phyloP scores from a whole-genome alignment of 1,140 invertebrate species.

The Oscheius sp. region DNA sequence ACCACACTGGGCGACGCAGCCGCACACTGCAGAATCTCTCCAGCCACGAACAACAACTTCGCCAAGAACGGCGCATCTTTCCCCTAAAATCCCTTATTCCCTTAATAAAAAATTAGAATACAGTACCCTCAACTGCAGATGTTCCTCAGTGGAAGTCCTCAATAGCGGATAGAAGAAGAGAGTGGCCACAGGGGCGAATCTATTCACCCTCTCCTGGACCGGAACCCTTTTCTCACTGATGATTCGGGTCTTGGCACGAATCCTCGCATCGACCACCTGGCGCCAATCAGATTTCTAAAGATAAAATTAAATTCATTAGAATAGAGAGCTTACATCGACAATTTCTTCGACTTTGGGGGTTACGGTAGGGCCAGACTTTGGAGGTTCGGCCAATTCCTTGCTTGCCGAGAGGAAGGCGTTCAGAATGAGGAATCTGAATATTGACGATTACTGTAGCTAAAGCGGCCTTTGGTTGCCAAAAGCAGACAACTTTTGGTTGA shows the following conservation, averaged over 20 bases:
- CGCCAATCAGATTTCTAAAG: neutral
- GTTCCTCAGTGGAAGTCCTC: neutral
- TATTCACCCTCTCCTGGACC: neutral
- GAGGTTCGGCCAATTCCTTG: neutral
- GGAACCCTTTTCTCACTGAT: neutral
- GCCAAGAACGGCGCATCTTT: neutral
- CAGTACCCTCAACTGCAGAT: neutral
- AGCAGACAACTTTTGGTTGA: no score
- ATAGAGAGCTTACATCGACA: neutral
- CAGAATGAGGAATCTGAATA: neutral
- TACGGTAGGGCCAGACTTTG: neutral
- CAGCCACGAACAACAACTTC: neutral
- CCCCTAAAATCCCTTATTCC: slow-evolving; percentile 4
- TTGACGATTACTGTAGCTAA: no score
- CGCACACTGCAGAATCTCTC: neutral
- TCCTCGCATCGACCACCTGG: neutral
- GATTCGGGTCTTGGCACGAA: neutral
- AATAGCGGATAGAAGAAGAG: slow-evolving; percentile 5
- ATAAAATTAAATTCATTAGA: neutral
- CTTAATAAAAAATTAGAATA: neutral
- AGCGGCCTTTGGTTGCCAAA: no score
- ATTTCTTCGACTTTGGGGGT: neutral
- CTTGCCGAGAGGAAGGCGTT: neutral
- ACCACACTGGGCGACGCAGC: neutral
- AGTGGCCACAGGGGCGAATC: neutral